Evolutionary conservation across 2,113 vertebrate species (phyloP).

Genomic region (sheep (Ovis aries)): ARS-UI_Ramb_v3.0 NC_056057.1:46869001-46869500

Average conservation of each 20-base stretch:
- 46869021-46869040: background rate
- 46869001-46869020: background rate
- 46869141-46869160: background rate
- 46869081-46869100: background rate
- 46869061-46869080: conserved; percentile 5
- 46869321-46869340: background rate
- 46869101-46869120: background rate
- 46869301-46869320: background rate
- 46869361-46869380: background rate
- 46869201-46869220: background rate
- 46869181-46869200: background rate
- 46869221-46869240: background rate
- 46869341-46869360: conserved; percentile 25
- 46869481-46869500: conserved; percentile 98
- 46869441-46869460: conserved; percentile 96
- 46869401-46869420: background rate
- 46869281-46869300: conserved; percentile 19
- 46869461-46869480: conserved; percentile 94
- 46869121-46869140: background rate
- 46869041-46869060: background rate
- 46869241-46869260: background rate
- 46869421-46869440: conserved; percentile 21
- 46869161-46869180: background rate
- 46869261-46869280: background rate
- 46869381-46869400: background rate